These are phyloP conservation scores for Drosophila funebris DNA, from an alignment of 1,140 invertebrate species.

Conservation along the genomic window DNA sequence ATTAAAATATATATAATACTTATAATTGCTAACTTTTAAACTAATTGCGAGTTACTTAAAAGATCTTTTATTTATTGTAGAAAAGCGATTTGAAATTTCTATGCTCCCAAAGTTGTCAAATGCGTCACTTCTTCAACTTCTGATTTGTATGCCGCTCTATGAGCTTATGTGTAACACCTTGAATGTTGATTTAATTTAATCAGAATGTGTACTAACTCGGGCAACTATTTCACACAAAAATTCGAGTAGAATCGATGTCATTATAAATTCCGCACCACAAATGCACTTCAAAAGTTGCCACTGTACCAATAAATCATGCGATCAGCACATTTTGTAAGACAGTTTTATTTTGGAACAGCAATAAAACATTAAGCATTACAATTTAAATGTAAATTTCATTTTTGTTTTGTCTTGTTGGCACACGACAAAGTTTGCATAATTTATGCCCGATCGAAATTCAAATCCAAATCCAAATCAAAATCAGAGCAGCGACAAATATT, in stretches of 20 bases:
- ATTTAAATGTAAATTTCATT: conserved; percentile 75
- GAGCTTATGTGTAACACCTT: background rate
- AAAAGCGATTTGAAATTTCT: background rate
- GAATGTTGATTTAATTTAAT: conserved; percentile 27
- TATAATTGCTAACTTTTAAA: too few relatives aligned
- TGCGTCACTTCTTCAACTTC: too few relatives aligned
- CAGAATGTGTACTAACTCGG: background rate
- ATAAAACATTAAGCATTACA: conserved; percentile 38
- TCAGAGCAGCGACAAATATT: conserved; percentile 55
- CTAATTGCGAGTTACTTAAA: too few relatives aligned
- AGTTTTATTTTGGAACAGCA: conserved; percentile 55
- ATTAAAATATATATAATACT: too few relatives aligned
- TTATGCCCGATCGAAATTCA: conserved; percentile 58
- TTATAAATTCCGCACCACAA: conserved; percentile 72
- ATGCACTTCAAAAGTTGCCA: conserved; percentile 55
- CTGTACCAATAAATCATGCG: conserved; percentile 59
- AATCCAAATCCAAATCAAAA: conserved; percentile 37
- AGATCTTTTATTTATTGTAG: too few relatives aligned
- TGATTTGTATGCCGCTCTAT: background rate
- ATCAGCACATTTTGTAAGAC: conserved; percentile 38
- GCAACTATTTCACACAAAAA: background rate
- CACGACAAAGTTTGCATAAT: conserved; percentile 75
- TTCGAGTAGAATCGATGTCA: conserved; percentile 14
- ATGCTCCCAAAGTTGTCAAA: background rate
- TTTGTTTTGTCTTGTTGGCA: conserved; percentile 52